Evolutionary conservation across 2,113 vertebrate genomes (phyloP).

Genomic region (Thalassarche chlororhynchos): DNA sequence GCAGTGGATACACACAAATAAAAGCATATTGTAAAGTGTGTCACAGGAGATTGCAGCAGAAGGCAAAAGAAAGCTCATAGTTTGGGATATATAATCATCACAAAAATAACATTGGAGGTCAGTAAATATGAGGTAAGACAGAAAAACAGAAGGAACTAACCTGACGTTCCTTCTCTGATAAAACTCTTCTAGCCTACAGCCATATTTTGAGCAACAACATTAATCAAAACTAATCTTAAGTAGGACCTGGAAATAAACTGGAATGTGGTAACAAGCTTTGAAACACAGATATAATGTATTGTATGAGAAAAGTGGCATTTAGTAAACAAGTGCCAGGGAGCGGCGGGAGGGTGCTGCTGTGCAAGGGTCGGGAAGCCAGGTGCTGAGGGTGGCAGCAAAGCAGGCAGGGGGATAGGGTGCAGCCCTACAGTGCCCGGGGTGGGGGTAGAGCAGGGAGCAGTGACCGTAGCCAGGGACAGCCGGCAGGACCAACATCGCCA

Average conservation of each 20-base stretch:
- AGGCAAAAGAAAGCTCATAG: neutral
- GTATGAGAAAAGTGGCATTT: neutral
- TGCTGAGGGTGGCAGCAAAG: neutral
- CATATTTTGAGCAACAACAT: neutral
- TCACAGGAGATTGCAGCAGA: neutral
- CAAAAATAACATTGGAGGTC: neutral
- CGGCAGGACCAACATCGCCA: accelerated
- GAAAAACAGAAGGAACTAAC: neutral
- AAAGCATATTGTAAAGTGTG: neutral
- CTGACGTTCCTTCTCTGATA: neutral
- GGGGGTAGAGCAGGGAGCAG: neutral
- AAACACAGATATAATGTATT: neutral
- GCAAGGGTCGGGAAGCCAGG: no score
- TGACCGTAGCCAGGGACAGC: no score
- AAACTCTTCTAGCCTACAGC: neutral
- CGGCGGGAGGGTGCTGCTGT: neutral
- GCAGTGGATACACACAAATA: neutral
- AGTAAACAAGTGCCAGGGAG: neutral
- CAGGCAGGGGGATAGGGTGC: no score
- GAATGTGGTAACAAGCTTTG: neutral
- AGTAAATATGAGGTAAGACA: neutral
- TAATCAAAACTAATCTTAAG: neutral
- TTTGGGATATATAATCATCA: neutral
- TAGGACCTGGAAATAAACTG: neutral
- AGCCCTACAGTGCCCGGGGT: neutral